These are phyloP conservation scores for Neoscelio sp. DNA, from an alignment of 2,888 invertebrate species.

Conservation along the genomic window DNA sequence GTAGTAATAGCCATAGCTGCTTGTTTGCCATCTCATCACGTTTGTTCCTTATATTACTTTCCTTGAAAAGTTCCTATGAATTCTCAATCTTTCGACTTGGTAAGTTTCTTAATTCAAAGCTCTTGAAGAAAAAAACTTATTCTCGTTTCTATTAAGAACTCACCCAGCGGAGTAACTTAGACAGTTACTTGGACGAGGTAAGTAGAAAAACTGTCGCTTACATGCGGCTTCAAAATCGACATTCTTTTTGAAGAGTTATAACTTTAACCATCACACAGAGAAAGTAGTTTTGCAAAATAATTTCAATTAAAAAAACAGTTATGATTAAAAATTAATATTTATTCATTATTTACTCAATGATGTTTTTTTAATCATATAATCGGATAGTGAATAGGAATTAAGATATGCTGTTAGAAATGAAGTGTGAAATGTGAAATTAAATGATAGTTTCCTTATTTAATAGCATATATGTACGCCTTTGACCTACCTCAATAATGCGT, in stretches of 20 bases:
- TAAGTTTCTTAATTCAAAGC: conserved; percentile 71
- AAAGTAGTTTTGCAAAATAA: conserved; percentile 8
- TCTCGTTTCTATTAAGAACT: conserved; percentile 62
- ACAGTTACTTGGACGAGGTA: conserved; percentile 40
- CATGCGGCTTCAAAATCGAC: conserved; percentile 46
- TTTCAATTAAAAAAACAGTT: conserved; percentile 48
- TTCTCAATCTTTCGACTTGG: conserved; percentile 70
- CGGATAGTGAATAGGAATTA: too few relatives aligned
- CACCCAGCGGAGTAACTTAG: conserved; percentile 39
- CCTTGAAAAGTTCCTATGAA: conserved; percentile 64
- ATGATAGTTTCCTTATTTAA: conserved; percentile 9
- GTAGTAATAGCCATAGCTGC: conserved; percentile 35
- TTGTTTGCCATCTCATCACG: conserved; percentile 58
- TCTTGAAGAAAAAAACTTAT: conserved; percentile 58
- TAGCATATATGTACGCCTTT: background rate
- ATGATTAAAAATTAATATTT: too few relatives aligned
- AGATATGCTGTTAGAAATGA: too few relatives aligned
- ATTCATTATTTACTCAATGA: conserved; percentile 14
- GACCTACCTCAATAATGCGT: conserved; percentile 84
- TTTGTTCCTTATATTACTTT: conserved; percentile 49
- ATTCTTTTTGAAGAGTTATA: conserved; percentile 38
- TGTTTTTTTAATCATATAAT: too few relatives aligned
- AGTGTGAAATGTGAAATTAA: conserved; percentile 3
- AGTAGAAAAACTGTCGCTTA: conserved; percentile 41
- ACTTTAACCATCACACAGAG: background rate